phyloP scores from a whole-genome alignment of 1,140 invertebrate genomes.

The Hyphantria cunea region DNA sequence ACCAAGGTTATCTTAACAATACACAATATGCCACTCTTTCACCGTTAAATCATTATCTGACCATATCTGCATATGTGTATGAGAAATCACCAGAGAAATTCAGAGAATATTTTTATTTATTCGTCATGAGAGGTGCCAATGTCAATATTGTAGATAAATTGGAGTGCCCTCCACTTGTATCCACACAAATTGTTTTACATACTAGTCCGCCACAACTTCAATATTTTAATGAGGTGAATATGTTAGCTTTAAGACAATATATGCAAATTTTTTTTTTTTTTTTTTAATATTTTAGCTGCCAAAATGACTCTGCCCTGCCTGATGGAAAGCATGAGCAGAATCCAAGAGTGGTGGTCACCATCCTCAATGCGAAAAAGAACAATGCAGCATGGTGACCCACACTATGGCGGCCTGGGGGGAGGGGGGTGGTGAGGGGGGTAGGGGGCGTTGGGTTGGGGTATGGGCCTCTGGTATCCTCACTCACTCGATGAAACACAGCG shows the following conservation, averaged over 20 bases:
- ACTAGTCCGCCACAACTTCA: neutral
- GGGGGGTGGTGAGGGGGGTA: too few species aligned
- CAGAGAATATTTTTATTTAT: conserved; percentile 67
- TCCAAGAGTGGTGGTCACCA: too few species aligned
- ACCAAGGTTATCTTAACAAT: conserved; percentile 56
- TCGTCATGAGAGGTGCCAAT: conserved; percentile 64
- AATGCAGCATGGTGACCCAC: too few species aligned
- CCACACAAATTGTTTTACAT: conserved; percentile 64
- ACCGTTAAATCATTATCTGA: conserved; percentile 68
- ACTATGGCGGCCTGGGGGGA: too few species aligned
- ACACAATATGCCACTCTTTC: conserved; percentile 60
- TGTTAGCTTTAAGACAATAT: conserved; percentile 34
- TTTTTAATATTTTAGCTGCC: too few species aligned
- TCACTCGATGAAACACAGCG: too few species aligned
- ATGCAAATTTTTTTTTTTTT: too few species aligned
- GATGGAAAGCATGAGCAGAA: too few species aligned
- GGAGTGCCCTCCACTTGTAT: conserved; percentile 79
- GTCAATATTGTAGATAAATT: conserved; percentile 62
- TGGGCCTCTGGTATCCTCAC: too few species aligned
- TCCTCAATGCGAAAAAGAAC: too few species aligned
- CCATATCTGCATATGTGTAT: conserved; percentile 77
- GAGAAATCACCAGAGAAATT: conserved; percentile 62
- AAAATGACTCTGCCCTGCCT: too few species aligned
- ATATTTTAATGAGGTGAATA: conserved; percentile 66
- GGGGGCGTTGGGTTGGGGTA: too few species aligned